phyloP scores from a whole-genome alignment of 2,797 vertebrate genomes.

The Melanotaenia nigrans region DNA sequence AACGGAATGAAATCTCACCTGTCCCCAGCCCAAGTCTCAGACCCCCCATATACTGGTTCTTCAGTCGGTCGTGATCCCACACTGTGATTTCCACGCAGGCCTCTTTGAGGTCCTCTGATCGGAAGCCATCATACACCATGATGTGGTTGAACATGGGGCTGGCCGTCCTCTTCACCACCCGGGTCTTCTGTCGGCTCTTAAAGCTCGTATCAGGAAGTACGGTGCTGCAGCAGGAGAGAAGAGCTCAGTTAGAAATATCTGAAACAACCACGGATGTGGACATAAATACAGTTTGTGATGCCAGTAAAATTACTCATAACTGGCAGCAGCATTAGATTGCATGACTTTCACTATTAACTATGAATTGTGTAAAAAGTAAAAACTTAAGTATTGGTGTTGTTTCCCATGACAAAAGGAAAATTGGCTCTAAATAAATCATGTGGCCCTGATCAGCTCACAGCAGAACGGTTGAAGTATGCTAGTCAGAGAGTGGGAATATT shows the following conservation, averaged over 20 bases:
- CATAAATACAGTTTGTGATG: too few relatives aligned
- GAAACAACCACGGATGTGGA: too few relatives aligned
- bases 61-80: constrained; percentile 92
- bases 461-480: too few relatives aligned
- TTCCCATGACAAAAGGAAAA: too few relatives aligned
- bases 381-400: too few relatives aligned
- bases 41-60: constrained; percentile 91
- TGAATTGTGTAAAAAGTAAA: too few relatives aligned
- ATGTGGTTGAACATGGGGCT: constrained; percentile 95
- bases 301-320: too few relatives aligned
- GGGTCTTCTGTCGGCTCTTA: constrained; percentile 91
- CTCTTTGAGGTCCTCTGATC: constrained; percentile 88
- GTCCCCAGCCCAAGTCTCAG: constrained; percentile 91
- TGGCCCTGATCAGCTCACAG: too few relatives aligned
- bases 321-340: too few relatives aligned
- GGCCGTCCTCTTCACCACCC: constrained; percentile 86
- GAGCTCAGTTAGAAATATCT: background rate
- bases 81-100: constrained; percentile 92
- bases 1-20: constrained; percentile 67
- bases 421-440: too few relatives aligned
- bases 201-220: constrained; percentile 90
- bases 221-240: constrained; percentile 76
- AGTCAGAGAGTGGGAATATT: too few relatives aligned
- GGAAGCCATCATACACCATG: constrained; percentile 94
- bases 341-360: too few relatives aligned